Conservation (phyloP, 2,797 vertebrate genomes). For the Heterohyrax brucei region DNA sequence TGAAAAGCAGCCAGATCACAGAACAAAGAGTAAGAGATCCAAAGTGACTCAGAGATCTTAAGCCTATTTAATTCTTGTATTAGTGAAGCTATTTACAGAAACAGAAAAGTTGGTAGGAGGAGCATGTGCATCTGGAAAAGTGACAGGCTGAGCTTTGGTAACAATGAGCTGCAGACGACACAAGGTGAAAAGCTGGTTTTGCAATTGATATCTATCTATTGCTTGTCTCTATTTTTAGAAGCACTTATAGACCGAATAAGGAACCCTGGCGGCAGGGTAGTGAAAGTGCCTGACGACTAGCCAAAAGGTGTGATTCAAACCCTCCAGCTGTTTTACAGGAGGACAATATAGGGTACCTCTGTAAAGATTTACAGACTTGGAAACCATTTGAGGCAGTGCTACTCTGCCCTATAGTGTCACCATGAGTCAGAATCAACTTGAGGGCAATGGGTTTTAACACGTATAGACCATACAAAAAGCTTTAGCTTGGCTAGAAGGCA, state of each 20-base stretch:
- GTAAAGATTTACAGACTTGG: too few relatives aligned
- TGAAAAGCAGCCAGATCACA: background rate
- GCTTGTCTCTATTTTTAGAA: constrained; percentile 60
- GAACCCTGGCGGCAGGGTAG: background rate
- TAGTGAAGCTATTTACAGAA: constrained; percentile 2
- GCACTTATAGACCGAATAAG: constrained; percentile 59
- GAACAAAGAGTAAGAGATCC: constrained; percentile 5
- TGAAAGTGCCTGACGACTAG: too few relatives aligned
- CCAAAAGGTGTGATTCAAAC: too few relatives aligned
- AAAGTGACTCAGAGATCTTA: constrained; percentile 31
- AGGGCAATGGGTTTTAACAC: too few relatives aligned
- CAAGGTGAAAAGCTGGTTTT: background rate
- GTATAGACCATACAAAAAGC: constrained; percentile 60
- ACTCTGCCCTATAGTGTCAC: too few relatives aligned
- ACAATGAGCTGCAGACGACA: background rate
- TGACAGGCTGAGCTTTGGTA: background rate
- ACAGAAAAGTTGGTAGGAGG: background rate
- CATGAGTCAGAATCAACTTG: too few relatives aligned
- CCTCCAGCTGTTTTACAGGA: too few relatives aligned
- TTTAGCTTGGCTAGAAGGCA: constrained; percentile 68
- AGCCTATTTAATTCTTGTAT: background rate
- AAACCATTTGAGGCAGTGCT: too few relatives aligned
- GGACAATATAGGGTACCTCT: too few relatives aligned
- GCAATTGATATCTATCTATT: background rate
- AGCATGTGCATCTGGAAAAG: background rate